Conservation (phyloP, 2,113 vertebrate species). For the Spea multiplicata region DNA sequence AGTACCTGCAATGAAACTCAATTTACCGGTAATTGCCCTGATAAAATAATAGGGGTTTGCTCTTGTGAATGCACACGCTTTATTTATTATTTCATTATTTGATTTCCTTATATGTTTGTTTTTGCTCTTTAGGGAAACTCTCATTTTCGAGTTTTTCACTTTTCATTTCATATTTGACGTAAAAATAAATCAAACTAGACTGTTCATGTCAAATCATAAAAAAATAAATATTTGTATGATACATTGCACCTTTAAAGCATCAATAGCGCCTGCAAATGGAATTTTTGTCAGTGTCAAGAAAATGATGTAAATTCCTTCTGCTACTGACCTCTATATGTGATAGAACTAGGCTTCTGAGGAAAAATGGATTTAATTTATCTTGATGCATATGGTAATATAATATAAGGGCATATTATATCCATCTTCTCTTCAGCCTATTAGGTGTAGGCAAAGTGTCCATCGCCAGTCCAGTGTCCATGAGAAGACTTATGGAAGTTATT, state of each 20-base stretch:
- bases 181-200: constrained; percentile 62
- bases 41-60: constrained; percentile 42
- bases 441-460: neutral
- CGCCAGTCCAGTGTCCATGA: neutral
- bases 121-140: constrained; percentile 54
- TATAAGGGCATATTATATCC: neutral
- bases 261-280: constrained; percentile 48
- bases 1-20: constrained; percentile 60
- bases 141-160: constrained; percentile 60
- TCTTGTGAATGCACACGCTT: constrained; percentile 3
- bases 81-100: constrained; percentile 11
- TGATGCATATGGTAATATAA: constrained; percentile 44
- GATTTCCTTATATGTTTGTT: constrained; percentile 48
- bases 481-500: neutral
- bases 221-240: constrained; percentile 53
- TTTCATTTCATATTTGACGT: constrained; percentile 56
- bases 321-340: constrained; percentile 40
- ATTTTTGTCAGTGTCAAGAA: constrained; percentile 49
- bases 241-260: constrained; percentile 42
- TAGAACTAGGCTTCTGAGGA: constrained; percentile 46
- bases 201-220: constrained; percentile 47
- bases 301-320: constrained; percentile 30
- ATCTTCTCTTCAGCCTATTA: neutral
- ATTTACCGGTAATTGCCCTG: constrained; percentile 54
- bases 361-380: constrained; percentile 53